Evolutionary conservation across 1,140 invertebrate species (phyloP), one percentile per base, ranked within the genome.

Genomic region (Heliconius hermathena): DNA sequence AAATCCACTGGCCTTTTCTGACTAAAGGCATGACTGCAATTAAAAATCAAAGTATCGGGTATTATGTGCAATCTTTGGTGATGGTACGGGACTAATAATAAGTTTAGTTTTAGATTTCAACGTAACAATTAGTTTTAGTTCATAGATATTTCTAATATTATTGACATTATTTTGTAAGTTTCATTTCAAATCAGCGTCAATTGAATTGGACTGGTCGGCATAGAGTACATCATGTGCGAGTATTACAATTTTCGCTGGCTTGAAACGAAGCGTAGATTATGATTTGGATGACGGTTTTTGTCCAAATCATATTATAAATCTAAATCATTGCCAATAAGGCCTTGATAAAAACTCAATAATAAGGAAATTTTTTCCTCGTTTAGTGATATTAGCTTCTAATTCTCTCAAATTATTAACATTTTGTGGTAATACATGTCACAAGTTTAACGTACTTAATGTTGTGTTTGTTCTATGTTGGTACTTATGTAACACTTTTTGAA

Each of bases 61-160:
- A 95, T 95, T 95, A 94, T 95, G 94, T 95, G 95, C 95, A 95
- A 95, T 95, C 94, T 93, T 91, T 94, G 94, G 94, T 95, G 94
- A 94, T 91, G 95, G 94, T 94, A 91, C 91, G 91, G 94, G 93
- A 89, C 90, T 93, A 94, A 84, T 78, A 83, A 83, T 92, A 94
- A 94, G 88, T 87, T 84, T 91, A 93, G 85, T 74, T 76, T 87
- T 80, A 91, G 88, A 84, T 80, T 88, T 87, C 70, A 54, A 87
- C 83, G 74, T 84, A 84, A 71, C 75, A 72, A 78, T 88, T 88
- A 87, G 76, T 16, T 86, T 84, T 87, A 88, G 85, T 81, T 72
- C 70, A 78, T 82, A 83, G 78, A 82, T 87, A 83, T 87, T 80
- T 88, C 74, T 88, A 84, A 80, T 80, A 49, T 75, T 76, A 80